A percentile compares a stretch with the other conserved stretches of the same genome.
These are phyloP conservation scores for Lithophane socia DNA, from an alignment of 2,888 invertebrate species.

Conservation along the genomic window DNA sequence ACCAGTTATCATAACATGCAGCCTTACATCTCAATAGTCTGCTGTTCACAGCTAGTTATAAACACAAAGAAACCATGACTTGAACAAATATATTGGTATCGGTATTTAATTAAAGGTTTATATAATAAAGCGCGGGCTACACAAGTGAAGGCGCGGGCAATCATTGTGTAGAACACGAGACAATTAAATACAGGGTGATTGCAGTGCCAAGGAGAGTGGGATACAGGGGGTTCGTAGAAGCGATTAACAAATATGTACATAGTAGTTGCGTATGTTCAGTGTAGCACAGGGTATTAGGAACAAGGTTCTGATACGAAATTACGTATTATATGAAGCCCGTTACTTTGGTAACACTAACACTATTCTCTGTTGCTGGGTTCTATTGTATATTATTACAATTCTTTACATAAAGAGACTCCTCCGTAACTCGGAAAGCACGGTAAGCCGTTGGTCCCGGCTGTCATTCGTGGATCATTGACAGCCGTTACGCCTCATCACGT, in stretches of 20 bases:
- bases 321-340: no score
- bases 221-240: neutral
- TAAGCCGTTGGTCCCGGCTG: no score
- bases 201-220: neutral
- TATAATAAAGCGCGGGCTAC: neutral
- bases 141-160: neutral
- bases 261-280: neutral
- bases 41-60: slow-evolving; percentile 12
- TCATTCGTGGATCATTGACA: no score
- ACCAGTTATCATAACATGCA: slow-evolving; percentile 13
- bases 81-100: slow-evolving; percentile 6
- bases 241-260: neutral
- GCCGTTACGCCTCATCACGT: neutral
- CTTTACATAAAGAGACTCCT: no score
- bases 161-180: neutral
- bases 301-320: no score
- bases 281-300: neutral
- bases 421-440: no score
- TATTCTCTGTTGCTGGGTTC: no score
- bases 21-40: slow-evolving; percentile 14
- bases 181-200: neutral
- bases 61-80: slow-evolving; percentile 23
- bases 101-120: slow-evolving; percentile 22
- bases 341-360: no score
- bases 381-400: no score